These are phyloP conservation scores for Phalacrocorax brasilianus DNA, from an alignment of 2,113 vertebrate species.

Conservation along the genomic window DNA sequence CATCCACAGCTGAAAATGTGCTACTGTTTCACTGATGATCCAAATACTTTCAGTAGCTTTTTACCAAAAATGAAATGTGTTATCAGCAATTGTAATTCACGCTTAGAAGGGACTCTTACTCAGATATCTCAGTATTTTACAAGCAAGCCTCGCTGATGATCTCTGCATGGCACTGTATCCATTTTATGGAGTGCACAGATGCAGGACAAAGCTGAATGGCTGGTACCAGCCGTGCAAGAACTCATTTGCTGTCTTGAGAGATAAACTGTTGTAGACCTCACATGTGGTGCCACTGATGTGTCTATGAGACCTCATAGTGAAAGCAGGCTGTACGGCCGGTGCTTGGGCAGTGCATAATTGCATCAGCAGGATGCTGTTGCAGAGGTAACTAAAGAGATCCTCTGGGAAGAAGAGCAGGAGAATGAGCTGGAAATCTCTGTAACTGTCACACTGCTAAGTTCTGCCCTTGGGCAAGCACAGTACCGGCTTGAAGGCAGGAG, in stretches of 20 bases:
- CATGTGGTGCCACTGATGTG: accelerated
- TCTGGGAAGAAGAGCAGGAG: background rate
- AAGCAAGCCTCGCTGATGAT: accelerated
- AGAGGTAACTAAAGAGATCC: background rate
- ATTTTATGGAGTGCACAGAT: background rate
- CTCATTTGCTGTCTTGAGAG: background rate
- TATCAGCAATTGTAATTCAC: background rate
- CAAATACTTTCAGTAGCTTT: background rate
- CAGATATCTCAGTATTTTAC: background rate
- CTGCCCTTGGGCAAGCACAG: background rate
- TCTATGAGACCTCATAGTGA: accelerated
- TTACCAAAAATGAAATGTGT: background rate
- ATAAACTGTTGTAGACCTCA: background rate
- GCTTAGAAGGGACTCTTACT: background rate
- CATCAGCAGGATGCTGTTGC: background rate
- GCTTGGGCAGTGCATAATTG: background rate
- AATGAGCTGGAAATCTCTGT: background rate
- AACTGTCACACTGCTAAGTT: background rate
- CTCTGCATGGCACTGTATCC: background rate
- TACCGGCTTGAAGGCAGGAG: background rate
- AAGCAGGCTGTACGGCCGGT: background rate
- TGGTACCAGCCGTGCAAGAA: background rate
- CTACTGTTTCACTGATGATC: background rate
- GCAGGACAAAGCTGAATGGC: background rate
- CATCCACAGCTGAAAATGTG: background rate